phyloP scores from a whole-genome alignment of 2,797 vertebrate species.

The Erethizon dorsatum region DNA sequence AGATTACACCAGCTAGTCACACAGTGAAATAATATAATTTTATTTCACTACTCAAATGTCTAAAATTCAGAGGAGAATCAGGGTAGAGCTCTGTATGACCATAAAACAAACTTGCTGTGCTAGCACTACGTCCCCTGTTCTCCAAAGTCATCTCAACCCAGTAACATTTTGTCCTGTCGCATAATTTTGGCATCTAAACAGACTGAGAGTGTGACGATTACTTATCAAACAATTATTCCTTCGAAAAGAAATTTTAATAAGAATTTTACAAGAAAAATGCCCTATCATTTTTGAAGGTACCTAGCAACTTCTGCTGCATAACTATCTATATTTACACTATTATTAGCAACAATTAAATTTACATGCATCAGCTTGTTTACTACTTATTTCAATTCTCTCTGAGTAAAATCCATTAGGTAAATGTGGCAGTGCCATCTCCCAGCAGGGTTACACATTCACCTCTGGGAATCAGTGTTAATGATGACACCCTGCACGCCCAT shows the following conservation, averaged over 20 bases:
- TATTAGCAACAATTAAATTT: background rate
- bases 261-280: background rate
- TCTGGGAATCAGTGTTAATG: background rate
- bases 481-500: rapidly evolving
- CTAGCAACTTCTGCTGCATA: background rate
- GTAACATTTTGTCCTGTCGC: background rate
- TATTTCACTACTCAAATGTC: background rate
- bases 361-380: background rate
- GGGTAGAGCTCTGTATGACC: background rate
- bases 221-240: background rate
- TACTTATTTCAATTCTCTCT: background rate
- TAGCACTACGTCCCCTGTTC: background rate
- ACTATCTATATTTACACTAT: background rate
- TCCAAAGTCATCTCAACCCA: background rate
- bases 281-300: background rate
- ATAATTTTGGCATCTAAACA: background rate
- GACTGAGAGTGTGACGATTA: background rate
- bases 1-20: conserved; percentile 50
- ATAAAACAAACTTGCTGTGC: background rate
- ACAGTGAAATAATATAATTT: conserved; percentile 17
- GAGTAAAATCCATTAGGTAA: background rate
- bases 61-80: background rate
- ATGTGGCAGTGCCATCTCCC: background rate
- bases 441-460: background rate
- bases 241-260: background rate